phyloP scores from a whole-genome alignment of 2,797 vertebrate genomes.

The Tachyglossus aculeatus region DNA sequence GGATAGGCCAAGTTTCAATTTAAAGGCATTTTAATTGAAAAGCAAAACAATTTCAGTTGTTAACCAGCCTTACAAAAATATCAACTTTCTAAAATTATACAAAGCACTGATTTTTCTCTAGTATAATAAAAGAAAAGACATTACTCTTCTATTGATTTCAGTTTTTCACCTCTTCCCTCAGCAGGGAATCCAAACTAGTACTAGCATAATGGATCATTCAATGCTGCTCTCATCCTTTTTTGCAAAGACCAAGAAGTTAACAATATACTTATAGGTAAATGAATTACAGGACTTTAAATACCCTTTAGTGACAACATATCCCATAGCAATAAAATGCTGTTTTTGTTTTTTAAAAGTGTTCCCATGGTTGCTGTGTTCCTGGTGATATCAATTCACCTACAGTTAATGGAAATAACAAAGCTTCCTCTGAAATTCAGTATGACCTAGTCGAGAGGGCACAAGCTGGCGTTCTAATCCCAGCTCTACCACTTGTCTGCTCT shows the following conservation, averaged over 20 bases:
- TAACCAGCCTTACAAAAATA: conserved; percentile 2
- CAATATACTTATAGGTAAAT: not conserved
- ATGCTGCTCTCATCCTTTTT: not conserved
- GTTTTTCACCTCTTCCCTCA: not conserved
- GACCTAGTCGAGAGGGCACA: too few relatives aligned
- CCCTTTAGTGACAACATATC: not conserved
- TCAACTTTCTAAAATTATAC: conserved; percentile 15
- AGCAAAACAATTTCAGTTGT: too few relatives aligned
- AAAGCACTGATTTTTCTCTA: not conserved
- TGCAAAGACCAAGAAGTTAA: not conserved
- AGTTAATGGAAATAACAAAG: not conserved
- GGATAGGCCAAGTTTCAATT: too few relatives aligned
- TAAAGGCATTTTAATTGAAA: too few relatives aligned
- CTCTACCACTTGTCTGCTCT: too few relatives aligned
- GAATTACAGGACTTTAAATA: not conserved
- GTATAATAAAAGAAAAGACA: not conserved
- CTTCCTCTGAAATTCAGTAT: conserved; percentile 13
- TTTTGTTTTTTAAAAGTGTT: not conserved
- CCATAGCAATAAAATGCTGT: too few relatives aligned
- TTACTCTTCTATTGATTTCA: not conserved
- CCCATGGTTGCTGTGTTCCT: not conserved
- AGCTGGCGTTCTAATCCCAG: too few relatives aligned
- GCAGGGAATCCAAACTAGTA: not conserved
- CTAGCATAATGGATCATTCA: not conserved
- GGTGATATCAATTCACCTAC: conserved; percentile 1